Conservation (phyloP, 2,888 invertebrate species). For the Drosophila hamatofila region DNA sequence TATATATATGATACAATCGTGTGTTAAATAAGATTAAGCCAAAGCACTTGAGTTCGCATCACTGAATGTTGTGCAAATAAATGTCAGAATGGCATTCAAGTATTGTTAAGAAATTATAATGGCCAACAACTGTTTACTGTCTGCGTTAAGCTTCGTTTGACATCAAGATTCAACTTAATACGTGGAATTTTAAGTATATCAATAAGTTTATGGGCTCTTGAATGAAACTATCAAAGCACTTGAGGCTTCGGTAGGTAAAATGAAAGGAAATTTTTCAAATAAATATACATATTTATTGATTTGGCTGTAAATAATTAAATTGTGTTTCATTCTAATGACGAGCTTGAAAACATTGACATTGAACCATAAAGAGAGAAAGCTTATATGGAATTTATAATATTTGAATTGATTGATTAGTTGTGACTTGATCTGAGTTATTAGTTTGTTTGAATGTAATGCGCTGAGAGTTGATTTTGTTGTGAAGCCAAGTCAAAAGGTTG, state of each 20-base stretch:
- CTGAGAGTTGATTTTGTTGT: not conserved
- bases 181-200: not conserved
- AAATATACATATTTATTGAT: not conserved
- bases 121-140: constrained; percentile 8
- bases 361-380: not conserved
- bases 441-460: too few relatives aligned
- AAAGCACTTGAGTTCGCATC: constrained; percentile 23
- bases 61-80: constrained; percentile 1
- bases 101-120: constrained; percentile 1
- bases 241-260: not conserved
- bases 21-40: constrained; percentile 33
- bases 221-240: not conserved
- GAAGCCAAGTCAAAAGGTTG: too few relatives aligned
- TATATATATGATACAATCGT: constrained; percentile 11
- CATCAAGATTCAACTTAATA: not conserved
- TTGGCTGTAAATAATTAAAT: not conserved
- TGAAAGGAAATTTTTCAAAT: not conserved
- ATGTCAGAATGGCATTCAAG: not conserved
- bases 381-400: not conserved
- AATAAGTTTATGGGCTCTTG: not conserved
- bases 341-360: not conserved
- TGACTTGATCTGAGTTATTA: not conserved
- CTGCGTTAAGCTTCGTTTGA: not conserved
- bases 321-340: not conserved
- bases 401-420: not conserved